Evolutionary conservation across 1,140 invertebrate species (phyloP).

Genomic region (Ceratina calcarata): DNA sequence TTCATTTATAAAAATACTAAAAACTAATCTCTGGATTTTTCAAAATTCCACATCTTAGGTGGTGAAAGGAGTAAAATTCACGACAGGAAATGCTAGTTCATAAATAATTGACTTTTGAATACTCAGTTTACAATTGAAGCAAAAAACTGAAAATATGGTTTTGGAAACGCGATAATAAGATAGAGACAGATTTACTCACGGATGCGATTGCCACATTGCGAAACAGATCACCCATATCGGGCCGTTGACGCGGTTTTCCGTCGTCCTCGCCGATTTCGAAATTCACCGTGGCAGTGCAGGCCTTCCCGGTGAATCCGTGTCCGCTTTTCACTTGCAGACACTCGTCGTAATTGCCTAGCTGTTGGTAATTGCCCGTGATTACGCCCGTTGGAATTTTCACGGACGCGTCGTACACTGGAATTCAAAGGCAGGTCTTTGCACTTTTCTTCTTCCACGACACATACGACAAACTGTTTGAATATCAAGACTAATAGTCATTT

Average conservation of each 20-base stretch:
- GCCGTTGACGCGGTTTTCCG: constrained; percentile 14
- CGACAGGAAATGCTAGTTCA: no score
- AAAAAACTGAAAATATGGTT: no score
- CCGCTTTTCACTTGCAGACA: constrained; percentile 72
- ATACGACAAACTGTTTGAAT: no score
- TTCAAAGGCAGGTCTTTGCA: constrained; percentile 18
- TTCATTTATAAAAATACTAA: no score
- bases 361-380: constrained; percentile 77
- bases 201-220: constrained; percentile 65
- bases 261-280: constrained; percentile 63
- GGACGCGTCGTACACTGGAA: constrained; percentile 80
- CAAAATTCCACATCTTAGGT: no score
- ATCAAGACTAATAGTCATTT: no score
- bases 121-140: no score
- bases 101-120: no score
- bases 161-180: no score
- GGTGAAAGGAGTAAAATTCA: no score
- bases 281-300: constrained; percentile 66
- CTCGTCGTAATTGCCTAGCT: constrained; percentile 80
- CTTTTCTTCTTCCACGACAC: not conserved
- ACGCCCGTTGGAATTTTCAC: constrained; percentile 77
- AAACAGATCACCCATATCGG: constrained; percentile 66
- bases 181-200: constrained; percentile 57
- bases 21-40: no score
- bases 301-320: constrained; percentile 67